Evolutionary conservation across 1,140 invertebrate genomes (phyloP).

Genomic region (Drosophila sp.): DNA sequence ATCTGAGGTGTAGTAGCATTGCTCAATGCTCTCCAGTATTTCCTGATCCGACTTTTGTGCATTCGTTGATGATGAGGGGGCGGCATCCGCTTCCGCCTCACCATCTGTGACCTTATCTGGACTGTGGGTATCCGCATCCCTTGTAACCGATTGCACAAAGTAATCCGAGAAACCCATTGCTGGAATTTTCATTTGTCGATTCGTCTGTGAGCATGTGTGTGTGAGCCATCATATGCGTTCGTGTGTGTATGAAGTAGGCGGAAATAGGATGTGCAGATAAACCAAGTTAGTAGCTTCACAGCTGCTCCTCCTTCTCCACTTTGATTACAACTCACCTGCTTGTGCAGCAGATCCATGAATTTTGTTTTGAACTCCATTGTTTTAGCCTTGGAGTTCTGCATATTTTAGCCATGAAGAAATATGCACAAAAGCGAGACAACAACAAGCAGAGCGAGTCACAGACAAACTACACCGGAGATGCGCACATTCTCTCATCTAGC

Average conservation of each 20-base stretch:
- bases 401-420: constrained; percentile 69
- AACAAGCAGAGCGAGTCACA: neutral
- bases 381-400: constrained; percentile 81
- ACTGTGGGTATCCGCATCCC: constrained; percentile 40
- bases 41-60: constrained; percentile 88
- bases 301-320: neutral
- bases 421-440: constrained; percentile 31
- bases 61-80: constrained; percentile 10
- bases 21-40: constrained; percentile 89
- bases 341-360: constrained; percentile 84
- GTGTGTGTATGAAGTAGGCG: constrained; percentile 17
- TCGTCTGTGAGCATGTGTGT: constrained; percentile 52
- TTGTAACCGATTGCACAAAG: constrained; percentile 80
- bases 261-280: neutral
- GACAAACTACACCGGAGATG: neutral
- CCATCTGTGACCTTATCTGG: constrained; percentile 18
- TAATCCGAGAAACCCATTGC: constrained; percentile 85
- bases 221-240: constrained; percentile 13
- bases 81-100: constrained; percentile 33
- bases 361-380: constrained; percentile 85
- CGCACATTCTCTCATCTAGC: neutral
- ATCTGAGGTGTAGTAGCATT: constrained; percentile 86
- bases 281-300: neutral
- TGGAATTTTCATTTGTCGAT: constrained; percentile 84
- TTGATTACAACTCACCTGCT: constrained; percentile 83